A percentile compares a stretch with the other conserved stretches of the same genome.
Evolutionary conservation across 2,888 invertebrate species (phyloP).

Genomic region (Sinelater perroti): DNA sequence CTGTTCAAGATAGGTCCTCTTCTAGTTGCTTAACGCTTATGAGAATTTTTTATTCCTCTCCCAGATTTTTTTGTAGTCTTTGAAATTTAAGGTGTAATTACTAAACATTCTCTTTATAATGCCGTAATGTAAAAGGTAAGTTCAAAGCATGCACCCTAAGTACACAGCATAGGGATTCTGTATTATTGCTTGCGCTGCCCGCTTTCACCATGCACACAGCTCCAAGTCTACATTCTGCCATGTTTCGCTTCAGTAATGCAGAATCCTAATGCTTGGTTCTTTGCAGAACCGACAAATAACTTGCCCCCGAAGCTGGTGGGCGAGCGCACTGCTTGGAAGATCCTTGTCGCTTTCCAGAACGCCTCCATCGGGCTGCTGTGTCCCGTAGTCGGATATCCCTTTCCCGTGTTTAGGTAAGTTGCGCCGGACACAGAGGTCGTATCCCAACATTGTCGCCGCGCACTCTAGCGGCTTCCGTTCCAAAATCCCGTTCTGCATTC

Average conservation of each 20-base stretch:
- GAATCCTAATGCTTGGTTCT: slow-evolving; percentile 54
- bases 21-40: no score
- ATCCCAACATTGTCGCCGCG: not conserved
- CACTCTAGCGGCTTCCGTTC: not conserved
- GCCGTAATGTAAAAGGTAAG: not conserved
- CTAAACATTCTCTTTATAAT: not conserved
- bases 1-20: no score
- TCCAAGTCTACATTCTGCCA: not conserved
- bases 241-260: slow-evolving; percentile 31
- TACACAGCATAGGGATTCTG: slow-evolving; percentile 51
- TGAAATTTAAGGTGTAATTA: not conserved
- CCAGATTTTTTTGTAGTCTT: no score
- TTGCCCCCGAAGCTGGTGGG: slow-evolving; percentile 62
- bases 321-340: slow-evolving; percentile 66
- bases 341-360: slow-evolving; percentile 64
- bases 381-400: slow-evolving; percentile 75
- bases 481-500: not conserved
- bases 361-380: slow-evolving; percentile 71
- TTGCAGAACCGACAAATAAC: slow-evolving; percentile 63
- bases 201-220: slow-evolving; percentile 8
- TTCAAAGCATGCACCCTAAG: no score
- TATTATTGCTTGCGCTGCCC: slow-evolving; percentile 37
- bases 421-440: not conserved
- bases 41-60: no score
- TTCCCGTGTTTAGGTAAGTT: slow-evolving; percentile 77